Conservation (phyloP, 2,797 vertebrate genomes). For the Ciconia nigra region DNA sequence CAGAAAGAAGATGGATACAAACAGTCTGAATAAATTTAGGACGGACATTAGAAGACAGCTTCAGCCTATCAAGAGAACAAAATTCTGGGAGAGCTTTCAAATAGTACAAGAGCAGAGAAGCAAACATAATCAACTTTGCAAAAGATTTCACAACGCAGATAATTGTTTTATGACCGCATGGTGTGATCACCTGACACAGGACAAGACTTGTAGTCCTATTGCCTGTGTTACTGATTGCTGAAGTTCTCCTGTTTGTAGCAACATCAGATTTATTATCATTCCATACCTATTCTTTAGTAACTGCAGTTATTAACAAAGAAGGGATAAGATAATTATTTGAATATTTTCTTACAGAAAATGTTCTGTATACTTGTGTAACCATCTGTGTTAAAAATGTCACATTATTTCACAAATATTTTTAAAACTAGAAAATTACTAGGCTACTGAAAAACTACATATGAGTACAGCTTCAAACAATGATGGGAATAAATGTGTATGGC, state of each 20-base stretch:
- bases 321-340: neutral
- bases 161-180: neutral
- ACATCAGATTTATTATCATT: neutral
- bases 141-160: neutral
- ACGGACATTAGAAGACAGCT: neutral
- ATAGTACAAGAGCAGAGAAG: neutral
- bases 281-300: neutral
- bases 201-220: neutral
- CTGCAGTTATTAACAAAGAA: neutral
- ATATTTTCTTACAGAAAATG: neutral
- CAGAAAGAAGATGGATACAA: neutral
- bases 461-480: neutral
- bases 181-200: neutral
- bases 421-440: neutral
- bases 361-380: neutral
- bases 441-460: neutral
- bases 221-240: fast-evolving
- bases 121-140: neutral
- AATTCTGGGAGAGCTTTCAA: neutral
- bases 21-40: neutral
- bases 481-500: neutral
- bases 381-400: neutral
- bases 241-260: neutral
- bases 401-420: neutral
- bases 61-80: neutral